phyloP scores from a whole-genome alignment of 2,888 invertebrate species.

The Acanthacorydalis orientalis region DNA sequence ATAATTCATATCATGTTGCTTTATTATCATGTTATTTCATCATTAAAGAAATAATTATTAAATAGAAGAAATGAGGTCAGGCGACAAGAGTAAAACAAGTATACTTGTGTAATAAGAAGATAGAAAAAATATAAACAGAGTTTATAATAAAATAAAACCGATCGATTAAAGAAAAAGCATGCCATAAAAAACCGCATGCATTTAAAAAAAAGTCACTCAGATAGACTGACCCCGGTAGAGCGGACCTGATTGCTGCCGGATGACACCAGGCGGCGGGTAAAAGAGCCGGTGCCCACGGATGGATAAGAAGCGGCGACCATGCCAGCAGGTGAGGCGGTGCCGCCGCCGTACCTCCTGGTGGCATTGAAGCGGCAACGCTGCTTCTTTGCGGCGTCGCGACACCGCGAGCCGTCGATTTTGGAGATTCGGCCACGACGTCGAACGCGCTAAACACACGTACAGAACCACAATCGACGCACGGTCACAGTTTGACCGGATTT shows the following conservation, averaged over 20 bases:
- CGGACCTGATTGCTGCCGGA: conserved; percentile 50
- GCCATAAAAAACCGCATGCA: neutral
- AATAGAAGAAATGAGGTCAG: too few species aligned
- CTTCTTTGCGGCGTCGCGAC: conserved; percentile 7
- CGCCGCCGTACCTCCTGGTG: conserved; percentile 14
- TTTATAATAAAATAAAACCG: neutral
- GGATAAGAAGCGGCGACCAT: conserved; percentile 58
- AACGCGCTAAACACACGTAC: neutral
- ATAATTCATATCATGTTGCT: too few species aligned
- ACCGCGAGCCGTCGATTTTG: conserved; percentile 15
- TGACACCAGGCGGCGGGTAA: conserved; percentile 44
- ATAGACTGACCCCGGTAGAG: conserved; percentile 54
- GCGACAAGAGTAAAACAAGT: too few species aligned
- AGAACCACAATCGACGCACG: neutral
- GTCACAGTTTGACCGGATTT: neutral
- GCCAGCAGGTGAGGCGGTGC: conserved; percentile 43
- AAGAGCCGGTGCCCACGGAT: conserved; percentile 58
- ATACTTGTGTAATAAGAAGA: too few species aligned
- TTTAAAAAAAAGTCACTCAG: neutral
- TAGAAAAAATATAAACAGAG: too few species aligned
- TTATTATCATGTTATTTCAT: too few species aligned
- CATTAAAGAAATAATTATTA: too few species aligned
- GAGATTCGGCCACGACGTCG: conserved; percentile 6
- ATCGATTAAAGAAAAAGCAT: neutral
- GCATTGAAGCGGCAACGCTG: conserved; percentile 11